Conservation (phyloP, 2,113 vertebrate genomes). For the Thunnus maccoyii region DNA sequence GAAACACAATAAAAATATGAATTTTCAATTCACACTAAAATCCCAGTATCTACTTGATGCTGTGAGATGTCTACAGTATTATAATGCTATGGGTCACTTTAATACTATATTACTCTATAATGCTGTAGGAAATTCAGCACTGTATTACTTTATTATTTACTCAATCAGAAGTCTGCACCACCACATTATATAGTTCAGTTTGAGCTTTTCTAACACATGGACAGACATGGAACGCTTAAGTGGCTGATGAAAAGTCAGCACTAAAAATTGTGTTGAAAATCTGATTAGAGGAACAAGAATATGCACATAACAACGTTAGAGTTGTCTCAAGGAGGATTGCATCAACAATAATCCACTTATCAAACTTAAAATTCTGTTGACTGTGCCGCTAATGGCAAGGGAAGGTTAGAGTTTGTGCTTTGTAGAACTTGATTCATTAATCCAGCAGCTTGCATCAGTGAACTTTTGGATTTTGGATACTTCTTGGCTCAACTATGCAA, state of each 20-base stretch:
- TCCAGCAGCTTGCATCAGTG: background rate
- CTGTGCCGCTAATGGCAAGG: background rate
- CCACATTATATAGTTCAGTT: constrained; percentile 2
- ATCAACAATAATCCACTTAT: constrained; percentile 1
- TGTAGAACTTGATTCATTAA: constrained; percentile 9
- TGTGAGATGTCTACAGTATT: background rate
- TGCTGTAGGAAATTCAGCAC: constrained; percentile 21
- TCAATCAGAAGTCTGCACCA: background rate
- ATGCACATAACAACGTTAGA: background rate
- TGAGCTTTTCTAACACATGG: constrained; percentile 8
- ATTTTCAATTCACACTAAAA: background rate
- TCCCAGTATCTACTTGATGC: background rate
- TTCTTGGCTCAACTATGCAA: background rate
- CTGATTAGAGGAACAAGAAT: constrained; percentile 6
- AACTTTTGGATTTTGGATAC: constrained; percentile 8
- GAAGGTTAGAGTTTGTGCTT: constrained; percentile 10
- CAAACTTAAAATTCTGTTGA: background rate
- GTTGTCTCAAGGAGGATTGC: background rate
- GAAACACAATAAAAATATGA: background rate
- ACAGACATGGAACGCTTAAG: constrained; percentile 2
- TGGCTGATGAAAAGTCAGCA: constrained; percentile 17
- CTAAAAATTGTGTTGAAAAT: constrained; percentile 11
- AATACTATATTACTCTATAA: background rate
- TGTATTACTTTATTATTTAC: constrained; percentile 36
- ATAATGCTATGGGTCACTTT: too few relatives aligned